Evolutionary conservation across 2,888 invertebrate genomes (phyloP).

Genomic region (Drosophila seclusa): DNA sequence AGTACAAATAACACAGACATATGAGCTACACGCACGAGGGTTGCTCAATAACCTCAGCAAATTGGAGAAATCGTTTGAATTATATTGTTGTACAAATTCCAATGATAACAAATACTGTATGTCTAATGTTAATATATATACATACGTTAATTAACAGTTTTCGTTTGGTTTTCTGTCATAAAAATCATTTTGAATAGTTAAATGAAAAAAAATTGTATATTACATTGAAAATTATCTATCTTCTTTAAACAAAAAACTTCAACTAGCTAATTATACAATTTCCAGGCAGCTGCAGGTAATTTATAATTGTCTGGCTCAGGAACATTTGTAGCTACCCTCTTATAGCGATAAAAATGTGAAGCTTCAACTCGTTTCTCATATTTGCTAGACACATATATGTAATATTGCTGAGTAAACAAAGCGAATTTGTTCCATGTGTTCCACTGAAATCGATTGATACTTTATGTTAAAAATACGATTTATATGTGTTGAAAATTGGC

Average conservation of each 20-base stretch:
- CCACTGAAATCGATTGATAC: slow-evolving; percentile 53
- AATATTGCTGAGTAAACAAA: not conserved
- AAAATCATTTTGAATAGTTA: no score
- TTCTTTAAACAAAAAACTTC: not conserved
- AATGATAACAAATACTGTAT: not conserved
- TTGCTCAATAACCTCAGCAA: not conserved
- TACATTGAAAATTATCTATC: not conserved
- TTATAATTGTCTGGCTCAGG: not conserved
- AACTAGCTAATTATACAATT: not conserved
- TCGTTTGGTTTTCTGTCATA: no score
- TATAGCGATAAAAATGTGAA: slow-evolving; percentile 17
- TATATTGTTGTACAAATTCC: not conserved
- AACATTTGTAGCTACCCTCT: slow-evolving; percentile 30
- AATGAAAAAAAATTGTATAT: not conserved
- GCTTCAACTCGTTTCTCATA: slow-evolving; percentile 24
- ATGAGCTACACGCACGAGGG: slow-evolving; percentile 24
- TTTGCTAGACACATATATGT: slow-evolving; percentile 33
- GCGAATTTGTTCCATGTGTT: slow-evolving; percentile 29
- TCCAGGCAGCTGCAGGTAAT: not conserved
- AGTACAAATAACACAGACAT: not conserved
- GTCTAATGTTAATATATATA: not conserved
- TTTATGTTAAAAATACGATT: slow-evolving; percentile 26
- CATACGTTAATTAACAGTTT: no score
- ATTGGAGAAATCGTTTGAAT: not conserved
- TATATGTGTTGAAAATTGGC: slow-evolving; percentile 18